Evolutionary conservation across 2,888 invertebrate species (phyloP), one percentile per base, ranked within the genome.

Genomic region (Dolichopus griseipennis): DNA sequence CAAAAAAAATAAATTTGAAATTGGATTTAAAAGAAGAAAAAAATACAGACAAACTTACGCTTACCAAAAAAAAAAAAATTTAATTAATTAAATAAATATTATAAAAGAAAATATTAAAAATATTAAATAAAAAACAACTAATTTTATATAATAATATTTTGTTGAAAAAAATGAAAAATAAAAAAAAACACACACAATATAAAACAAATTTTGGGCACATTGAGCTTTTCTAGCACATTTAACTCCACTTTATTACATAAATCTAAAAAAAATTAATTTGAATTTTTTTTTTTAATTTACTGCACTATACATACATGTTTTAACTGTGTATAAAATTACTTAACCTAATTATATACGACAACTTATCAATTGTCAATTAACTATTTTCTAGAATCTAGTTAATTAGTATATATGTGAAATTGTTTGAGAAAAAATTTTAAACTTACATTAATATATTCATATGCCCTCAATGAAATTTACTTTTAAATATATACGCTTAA

Each of bases 201-300:
- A 52, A 12, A 52, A 52, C 2, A 52, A 52, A 18, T 18, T 18
- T 52, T 15, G 18, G 18, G 52, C 52, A 52, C 52, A 52, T 52
- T 52, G 52, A 52, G 52, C 52, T 52, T 52, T 52, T 52, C 6
- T 52, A 52, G 52, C 52, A 52, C n/a, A 52, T 52, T 52, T 52
- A 18, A 18, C 18, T 41, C 41, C 9, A 52, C 1, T 43, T 43
- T 6, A n/a, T 52, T 37, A 37, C 3, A 37, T 37, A 37, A 37
- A 10, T 27, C 27, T 37, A 37, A 37, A 4, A 37, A 37, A 37
- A 37, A 37, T 7, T 10, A 37, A 37, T 7, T 37, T 10, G 10
- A 37, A 27, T 27, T 27, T 27, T 27, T 27, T 27, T 27, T 27
- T 27, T 27, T 27, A n/a, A n/a, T 27, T 27, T 27, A 27, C 27